These are phyloP conservation scores for Aphidius ervi DNA, from an alignment of 1,140 invertebrate species.

Conservation along the genomic window DNA sequence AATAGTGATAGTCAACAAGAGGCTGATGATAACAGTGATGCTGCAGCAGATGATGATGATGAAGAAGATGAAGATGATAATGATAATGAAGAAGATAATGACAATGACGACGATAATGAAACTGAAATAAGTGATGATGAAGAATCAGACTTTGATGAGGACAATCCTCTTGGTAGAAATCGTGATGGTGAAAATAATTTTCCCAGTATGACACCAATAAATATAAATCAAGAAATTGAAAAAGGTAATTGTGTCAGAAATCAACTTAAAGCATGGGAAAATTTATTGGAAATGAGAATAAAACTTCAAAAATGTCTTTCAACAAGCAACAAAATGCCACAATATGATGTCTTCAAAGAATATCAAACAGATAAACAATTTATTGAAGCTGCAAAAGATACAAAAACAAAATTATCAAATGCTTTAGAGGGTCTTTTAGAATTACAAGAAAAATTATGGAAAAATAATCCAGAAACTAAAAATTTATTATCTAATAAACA, in stretches of 20 bases:
- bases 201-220: constrained; percentile 28
- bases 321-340: constrained; percentile 73
- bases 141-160: constrained; percentile 34
- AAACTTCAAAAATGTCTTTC: constrained; percentile 76
- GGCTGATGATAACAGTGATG: constrained; percentile 3
- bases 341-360: constrained; percentile 54
- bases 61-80: constrained; percentile 24
- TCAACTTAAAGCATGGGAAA: constrained; percentile 78
- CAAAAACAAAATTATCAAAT: constrained; percentile 54
- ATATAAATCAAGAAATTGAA: constrained; percentile 60
- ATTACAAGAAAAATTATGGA: constrained; percentile 57
- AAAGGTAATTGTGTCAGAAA: constrained; percentile 74
- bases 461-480: constrained; percentile 65
- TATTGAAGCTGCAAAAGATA: constrained; percentile 51
- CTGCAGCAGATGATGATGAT: constrained; percentile 15
- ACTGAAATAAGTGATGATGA: constrained; percentile 34
- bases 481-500: constrained; percentile 36
- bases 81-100: constrained; percentile 33
- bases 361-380: constrained; percentile 55
- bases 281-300: constrained; percentile 76
- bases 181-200: constrained; percentile 46
- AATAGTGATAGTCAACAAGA: constrained; percentile 12
- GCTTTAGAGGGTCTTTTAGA: constrained; percentile 64
- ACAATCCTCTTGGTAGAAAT: constrained; percentile 38
- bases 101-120: constrained; percentile 28